These are phyloP conservation scores for Corythornis cristatus DNA, from an alignment of 2,113 vertebrate species.

Conservation along the genomic window DNA sequence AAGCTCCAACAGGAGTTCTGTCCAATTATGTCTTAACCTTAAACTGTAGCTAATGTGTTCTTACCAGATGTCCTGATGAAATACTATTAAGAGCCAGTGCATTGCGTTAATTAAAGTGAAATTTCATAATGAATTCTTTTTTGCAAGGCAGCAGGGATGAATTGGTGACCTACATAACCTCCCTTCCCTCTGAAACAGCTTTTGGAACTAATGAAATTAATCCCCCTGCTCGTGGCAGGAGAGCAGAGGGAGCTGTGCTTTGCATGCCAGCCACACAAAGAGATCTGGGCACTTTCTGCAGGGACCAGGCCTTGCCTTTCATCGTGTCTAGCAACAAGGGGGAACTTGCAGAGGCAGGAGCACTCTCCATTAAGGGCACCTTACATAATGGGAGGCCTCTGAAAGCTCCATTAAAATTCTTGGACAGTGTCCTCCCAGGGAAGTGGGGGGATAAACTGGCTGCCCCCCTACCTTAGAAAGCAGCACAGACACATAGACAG, in stretches of 20 bases:
- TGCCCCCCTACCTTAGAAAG: constrained; percentile 19
- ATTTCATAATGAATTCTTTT: constrained; percentile 58
- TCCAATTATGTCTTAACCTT: constrained; percentile 30
- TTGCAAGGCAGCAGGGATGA: constrained; percentile 22
- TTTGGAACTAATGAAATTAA: constrained; percentile 43
- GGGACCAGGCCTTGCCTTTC: not conserved
- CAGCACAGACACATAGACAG: not conserved
- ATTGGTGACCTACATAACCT: constrained; percentile 42
- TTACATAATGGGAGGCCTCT: not conserved
- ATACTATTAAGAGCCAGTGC: constrained; percentile 23
- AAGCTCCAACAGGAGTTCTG: not conserved
- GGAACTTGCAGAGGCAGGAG: not conserved
- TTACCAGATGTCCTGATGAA: constrained; percentile 57
- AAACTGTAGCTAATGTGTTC: constrained; percentile 45
- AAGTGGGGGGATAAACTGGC: not conserved
- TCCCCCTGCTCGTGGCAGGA: not conserved
- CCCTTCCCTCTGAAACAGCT: not conserved
- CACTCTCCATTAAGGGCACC: not conserved
- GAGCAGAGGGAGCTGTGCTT: not conserved
- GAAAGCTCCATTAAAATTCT: constrained; percentile 39
- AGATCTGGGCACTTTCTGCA: not conserved
- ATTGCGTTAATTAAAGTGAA: constrained; percentile 60
- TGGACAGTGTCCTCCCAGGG: not conserved
- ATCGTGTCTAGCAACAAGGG: constrained; percentile 4
- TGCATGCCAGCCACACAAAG: not conserved